Base-by-base conservation (phyloP, 2,113 vertebrate genomes). In the Acrocephalus kingi region DNA sequence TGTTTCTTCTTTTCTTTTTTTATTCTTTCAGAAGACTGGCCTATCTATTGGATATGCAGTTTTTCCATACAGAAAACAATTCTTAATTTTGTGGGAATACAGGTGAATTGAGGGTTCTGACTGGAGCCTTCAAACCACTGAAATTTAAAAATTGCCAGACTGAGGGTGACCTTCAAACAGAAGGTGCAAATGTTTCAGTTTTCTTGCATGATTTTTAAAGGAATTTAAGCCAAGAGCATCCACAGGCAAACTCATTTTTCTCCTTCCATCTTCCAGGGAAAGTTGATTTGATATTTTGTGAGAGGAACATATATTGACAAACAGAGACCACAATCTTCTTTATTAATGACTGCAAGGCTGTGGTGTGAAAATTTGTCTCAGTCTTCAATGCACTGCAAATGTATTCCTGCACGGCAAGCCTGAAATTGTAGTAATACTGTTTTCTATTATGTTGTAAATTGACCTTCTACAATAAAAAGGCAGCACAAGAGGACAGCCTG, bases 381-480 rank as follows among this genome's bases (percentile, higher is more conserved):
- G 90, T 87, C 76, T 84, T 90, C 76, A 64, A 9, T 0, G 2
- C 49, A 58, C 69, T 87, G 83, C 90, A 89, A 87, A 95, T 72
- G 5, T 93, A 96, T 92, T 95, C 77, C 75, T 84, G 68, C 55
- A 88, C 64, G 84, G 59, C 91, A 91, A 91, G 91, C 59, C 59
- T 81, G 91, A 85, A 87, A 88, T 78, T 69, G 89, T 66, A 92
- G 87, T 88, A 93, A 91, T 95, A 94, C 82, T 66, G 52, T 85
- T 95, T 87, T 89, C 93, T 86, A 91, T 94, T 94, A 85, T 67
- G 67, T 72, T 94, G 74, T 83, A 95, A 93, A 94, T 90, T 94
- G 87, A 90, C 82, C 85, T 96, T 95, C 74, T 63, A 19, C 46
- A 75, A 78, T 73, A 87, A 77, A 93, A 84, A 83, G 27, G 25